phyloP scores from a whole-genome alignment of 1,140 invertebrate genomes.

The Hylaeus volcanicus region DNA sequence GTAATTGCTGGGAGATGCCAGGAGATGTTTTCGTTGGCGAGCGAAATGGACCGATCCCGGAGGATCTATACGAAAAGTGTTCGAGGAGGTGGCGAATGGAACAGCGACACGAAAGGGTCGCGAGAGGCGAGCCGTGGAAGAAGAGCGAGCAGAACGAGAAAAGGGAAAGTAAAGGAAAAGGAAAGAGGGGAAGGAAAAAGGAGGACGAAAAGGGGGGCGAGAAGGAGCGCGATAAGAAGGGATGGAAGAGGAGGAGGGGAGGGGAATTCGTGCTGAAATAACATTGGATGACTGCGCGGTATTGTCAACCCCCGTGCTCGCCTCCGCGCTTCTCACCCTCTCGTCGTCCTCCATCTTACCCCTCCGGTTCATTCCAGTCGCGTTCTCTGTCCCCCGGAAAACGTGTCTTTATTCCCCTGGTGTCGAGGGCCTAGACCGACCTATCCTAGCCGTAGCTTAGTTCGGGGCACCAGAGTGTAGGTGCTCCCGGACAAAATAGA shows the following conservation, averaged over 20 bases:
- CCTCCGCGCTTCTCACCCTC: constrained; percentile 16
- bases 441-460: constrained; percentile 69
- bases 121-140: not conserved
- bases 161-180: not conserved
- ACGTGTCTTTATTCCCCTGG: constrained; percentile 46
- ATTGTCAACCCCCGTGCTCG: constrained; percentile 74
- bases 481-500: constrained; percentile 55
- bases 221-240: constrained; percentile 31
- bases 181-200: not conserved
- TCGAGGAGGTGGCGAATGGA: not conserved
- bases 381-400: not conserved
- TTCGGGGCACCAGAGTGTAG: constrained; percentile 58
- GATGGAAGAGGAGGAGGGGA: constrained; percentile 58
- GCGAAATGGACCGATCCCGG: constrained; percentile 68
- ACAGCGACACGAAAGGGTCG: not conserved
- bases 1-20: constrained; percentile 62
- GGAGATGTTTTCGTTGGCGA: constrained; percentile 73
- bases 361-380: not conserved
- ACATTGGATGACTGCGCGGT: constrained; percentile 76
- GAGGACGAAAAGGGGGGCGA: constrained; percentile 38
- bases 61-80: constrained; percentile 45
- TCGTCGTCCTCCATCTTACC: not conserved
- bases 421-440: constrained; percentile 50
- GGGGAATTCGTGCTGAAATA: constrained; percentile 78
- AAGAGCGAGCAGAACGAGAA: not conserved